Percentiles rank a stretch among this genome's conserved stretches.
Evolutionary conservation across 1,140 invertebrate species (phyloP).

Genomic region (Acyrthosiphon pisum): DNA sequence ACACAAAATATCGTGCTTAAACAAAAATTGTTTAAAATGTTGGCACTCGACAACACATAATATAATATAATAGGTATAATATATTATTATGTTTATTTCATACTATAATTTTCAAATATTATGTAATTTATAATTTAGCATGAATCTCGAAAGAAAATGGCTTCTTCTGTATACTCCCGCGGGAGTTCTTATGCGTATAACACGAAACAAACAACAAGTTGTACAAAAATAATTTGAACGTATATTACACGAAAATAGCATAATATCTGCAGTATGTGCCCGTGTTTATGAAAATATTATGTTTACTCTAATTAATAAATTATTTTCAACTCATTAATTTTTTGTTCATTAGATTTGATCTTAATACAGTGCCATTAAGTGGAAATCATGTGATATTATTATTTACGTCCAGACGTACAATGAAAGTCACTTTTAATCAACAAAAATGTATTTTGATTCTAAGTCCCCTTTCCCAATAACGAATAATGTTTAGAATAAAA

Average conservation of each 20-base stretch:
- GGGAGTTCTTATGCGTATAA: background rate
- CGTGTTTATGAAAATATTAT: background rate
- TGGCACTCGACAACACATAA: too few species aligned
- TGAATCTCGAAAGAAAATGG: background rate
- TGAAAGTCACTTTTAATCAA: background rate
- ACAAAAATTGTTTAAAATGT: background rate
- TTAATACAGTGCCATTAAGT: background rate
- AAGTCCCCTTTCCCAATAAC: too few species aligned
- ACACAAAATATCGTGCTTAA: background rate
- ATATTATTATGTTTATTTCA: background rate
- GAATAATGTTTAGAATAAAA: too few species aligned
- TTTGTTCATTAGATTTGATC: background rate
- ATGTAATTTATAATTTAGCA: background rate
- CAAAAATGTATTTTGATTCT: background rate
- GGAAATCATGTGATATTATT: background rate
- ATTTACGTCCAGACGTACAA: background rate
- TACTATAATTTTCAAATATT: background rate
- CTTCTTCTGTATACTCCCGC: background rate
- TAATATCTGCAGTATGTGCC: background rate
- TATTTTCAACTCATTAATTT: background rate
- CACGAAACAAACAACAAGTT: background rate
- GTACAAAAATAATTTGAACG: constrained; percentile 2
- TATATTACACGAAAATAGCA: background rate
- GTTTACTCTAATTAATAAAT: background rate
- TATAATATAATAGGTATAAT: too few species aligned